phyloP scores from a whole-genome alignment of 2,113 vertebrate genomes.

The Grammomys dolichurus region DNA sequence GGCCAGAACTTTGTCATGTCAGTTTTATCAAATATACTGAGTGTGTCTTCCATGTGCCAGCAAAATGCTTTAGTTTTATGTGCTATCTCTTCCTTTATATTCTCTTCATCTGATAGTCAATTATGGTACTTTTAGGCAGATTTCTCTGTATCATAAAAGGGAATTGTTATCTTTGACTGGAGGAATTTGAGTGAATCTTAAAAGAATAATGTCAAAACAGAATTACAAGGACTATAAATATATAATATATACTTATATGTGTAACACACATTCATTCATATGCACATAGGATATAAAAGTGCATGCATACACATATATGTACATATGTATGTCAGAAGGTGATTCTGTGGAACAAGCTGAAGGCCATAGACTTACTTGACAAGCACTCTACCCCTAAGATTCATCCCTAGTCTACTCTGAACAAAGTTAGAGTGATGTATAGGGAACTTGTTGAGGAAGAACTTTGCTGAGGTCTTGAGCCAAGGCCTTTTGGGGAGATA shows the following conservation, averaged over 20 bases:
- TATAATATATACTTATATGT: background rate
- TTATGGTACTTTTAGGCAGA: background rate
- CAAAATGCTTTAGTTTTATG: background rate
- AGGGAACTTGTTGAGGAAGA: background rate
- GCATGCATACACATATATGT: background rate
- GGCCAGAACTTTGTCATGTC: constrained; percentile 32
- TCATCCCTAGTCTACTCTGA: background rate
- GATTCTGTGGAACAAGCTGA: too few relatives aligned
- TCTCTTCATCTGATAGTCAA: background rate
- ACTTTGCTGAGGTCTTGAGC: background rate
- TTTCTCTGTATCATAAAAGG: background rate
- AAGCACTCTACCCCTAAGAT: background rate
- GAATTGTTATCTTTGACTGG: background rate
- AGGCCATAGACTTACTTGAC: background rate
- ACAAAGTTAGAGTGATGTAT: background rate
- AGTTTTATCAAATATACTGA: constrained; percentile 15
- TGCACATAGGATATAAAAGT: background rate
- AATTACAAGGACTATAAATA: background rate
- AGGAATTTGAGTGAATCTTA: background rate
- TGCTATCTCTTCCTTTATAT: background rate
- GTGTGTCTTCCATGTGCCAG: background rate
- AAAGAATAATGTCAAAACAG: background rate
- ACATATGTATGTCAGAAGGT: background rate
- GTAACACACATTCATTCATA: background rate
- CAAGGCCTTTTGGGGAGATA: background rate